Evolutionary conservation across 2,797 vertebrate genomes (phyloP), one percentile per base, ranked within the genome.

Genomic region (Typhlichthys subterraneus): DNA sequence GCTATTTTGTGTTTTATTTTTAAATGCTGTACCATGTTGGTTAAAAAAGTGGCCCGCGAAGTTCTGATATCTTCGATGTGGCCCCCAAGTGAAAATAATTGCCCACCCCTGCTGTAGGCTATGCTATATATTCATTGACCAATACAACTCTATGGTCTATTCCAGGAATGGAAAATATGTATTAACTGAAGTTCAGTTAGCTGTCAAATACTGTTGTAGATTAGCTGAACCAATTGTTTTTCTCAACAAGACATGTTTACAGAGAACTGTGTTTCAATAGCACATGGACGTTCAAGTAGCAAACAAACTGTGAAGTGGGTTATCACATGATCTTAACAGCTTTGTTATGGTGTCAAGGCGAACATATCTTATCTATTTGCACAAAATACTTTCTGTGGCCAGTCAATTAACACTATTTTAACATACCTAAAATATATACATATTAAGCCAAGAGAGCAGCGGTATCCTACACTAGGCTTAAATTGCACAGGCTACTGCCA

Each of bases 291-390:
- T 42, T 42, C n/a, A 14, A n/a, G 10, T n/a, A 23, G 5, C 6
- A n/a, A 6, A 1, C 8, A 4, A 17, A 8, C 15, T 57, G 53
- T 68, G 56, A 81, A 70, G 80, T 15, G 29, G 14, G 55, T 67
- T 74, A 85, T 87, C 79, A 48, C 61, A 52, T 68, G 67, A 86
- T 79, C 73, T 85, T 85, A 79, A 86, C 64, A 59, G 73, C 73
- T 10, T 56, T 45, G 52, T 31, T 33, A 66, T 61, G 23, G 17
- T 70, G 70, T 73, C 75, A 72, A 70, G 65, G 66, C 75, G 33
- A 62, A 53, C 63, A 58, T 72, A 45, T 78, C 79, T 85, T 85
- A 87, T 87, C 83, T 75, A 45, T 46, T 64, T 68, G 57, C 6
- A 57, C 55, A 66, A 79, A 77, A 76, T 33, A 19, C 60, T n/a